These are phyloP conservation scores for Fragum whitleyi DNA, from an alignment of 2,888 invertebrate genomes.

Conservation along the genomic window DNA sequence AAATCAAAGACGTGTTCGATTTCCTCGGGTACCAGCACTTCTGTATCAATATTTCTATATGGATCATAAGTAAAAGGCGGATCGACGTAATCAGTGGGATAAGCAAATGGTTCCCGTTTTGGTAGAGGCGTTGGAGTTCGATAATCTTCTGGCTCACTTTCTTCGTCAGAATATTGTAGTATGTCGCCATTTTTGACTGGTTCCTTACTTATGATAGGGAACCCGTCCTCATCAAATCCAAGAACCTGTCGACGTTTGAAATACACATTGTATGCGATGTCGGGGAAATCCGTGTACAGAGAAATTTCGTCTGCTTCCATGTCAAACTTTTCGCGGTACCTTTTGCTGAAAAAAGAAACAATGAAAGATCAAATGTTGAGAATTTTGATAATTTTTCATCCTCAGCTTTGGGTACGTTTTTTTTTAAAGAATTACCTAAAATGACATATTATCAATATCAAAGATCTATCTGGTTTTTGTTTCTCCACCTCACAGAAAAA, in stretches of 20 bases:
- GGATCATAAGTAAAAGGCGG: conserved; percentile 53
- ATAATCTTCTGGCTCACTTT: conserved; percentile 6
- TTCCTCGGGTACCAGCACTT: conserved; percentile 28
- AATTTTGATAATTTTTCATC: too few relatives aligned
- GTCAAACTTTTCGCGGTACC: conserved; percentile 50
- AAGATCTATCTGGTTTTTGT: too few relatives aligned
- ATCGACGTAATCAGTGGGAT: conserved; percentile 39
- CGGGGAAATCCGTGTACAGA: conserved; percentile 62
- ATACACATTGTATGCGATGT: conserved; percentile 60
- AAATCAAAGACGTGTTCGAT: conserved; percentile 54
- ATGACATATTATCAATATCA: too few relatives aligned
- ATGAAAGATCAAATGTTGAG: too few relatives aligned
- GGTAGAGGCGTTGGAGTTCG: conserved; percentile 12
- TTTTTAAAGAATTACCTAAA: too few relatives aligned
- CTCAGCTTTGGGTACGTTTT: too few relatives aligned
- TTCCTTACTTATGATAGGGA: conserved; percentile 44
- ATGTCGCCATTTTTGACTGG: conserved; percentile 42
- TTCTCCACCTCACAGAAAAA: too few relatives aligned
- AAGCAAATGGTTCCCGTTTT: conserved; percentile 40
- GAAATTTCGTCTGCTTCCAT: conserved; percentile 61
- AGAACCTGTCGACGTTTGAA: conserved; percentile 56
- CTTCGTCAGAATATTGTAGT: conserved; percentile 7
- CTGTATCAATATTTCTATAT: conserved; percentile 32
- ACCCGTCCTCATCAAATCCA: conserved; percentile 61
- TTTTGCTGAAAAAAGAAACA: conserved; percentile 34